Conservation (phyloP, 2,888 invertebrate genomes). For the Ecliptopera silaceata region DNA sequence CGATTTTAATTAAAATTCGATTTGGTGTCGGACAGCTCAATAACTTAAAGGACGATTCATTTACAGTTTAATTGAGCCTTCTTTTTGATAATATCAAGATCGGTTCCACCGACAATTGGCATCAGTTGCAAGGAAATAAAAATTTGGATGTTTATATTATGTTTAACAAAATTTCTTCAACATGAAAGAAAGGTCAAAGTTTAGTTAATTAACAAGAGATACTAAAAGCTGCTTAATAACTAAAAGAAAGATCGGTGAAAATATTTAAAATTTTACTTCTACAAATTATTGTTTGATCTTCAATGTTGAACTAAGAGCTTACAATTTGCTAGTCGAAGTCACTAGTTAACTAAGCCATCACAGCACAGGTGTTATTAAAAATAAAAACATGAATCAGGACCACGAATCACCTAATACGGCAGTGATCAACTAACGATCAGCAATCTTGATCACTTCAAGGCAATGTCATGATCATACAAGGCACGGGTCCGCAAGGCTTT, state of each 20-base stretch:
- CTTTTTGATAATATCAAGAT: constrained; percentile 16
- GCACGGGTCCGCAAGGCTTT: constrained; percentile 31
- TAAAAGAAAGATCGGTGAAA: too few relatives aligned
- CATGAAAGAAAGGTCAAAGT: too few relatives aligned
- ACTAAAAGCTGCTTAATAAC: too few relatives aligned
- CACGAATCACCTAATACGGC: constrained; percentile 34
- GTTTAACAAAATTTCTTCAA: too few relatives aligned
- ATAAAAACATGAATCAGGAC: constrained; percentile 26
- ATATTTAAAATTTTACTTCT: too few relatives aligned
- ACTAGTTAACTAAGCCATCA: neutral
- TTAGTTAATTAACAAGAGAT: too few relatives aligned
- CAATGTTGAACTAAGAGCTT: too few relatives aligned
- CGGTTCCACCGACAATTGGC: neutral
- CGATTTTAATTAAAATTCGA: constrained; percentile 29
- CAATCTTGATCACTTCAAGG: constrained; percentile 35
- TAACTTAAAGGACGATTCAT: constrained; percentile 17
- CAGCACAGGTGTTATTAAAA: neutral
- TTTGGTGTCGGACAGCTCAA: constrained; percentile 33
- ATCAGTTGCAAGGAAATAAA: neutral
- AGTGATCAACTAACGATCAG: constrained; percentile 30
- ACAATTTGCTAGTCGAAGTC: too few relatives aligned
- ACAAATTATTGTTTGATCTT: too few relatives aligned
- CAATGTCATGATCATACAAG: constrained; percentile 36
- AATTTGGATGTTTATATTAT: neutral
- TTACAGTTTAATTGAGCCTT: constrained; percentile 31